Evolutionary conservation across 2,797 vertebrate species (phyloP).

Genomic region (Dermochelys coriacea): DNA sequence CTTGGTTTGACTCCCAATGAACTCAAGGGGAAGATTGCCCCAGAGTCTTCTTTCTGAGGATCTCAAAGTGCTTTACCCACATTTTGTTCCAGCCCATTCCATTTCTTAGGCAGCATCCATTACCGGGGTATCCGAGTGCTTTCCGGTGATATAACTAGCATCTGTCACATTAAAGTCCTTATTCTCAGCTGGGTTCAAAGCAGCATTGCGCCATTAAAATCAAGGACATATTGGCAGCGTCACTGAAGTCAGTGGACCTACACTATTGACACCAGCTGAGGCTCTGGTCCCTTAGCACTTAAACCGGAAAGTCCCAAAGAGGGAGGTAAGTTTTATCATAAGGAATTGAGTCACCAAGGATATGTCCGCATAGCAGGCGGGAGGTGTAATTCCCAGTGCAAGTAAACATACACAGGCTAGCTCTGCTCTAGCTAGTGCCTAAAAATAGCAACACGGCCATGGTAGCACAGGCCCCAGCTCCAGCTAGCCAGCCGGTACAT

Average conservation of each 20-base stretch:
- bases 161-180: not conserved
- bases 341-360: not conserved
- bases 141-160: no score
- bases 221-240: no score
- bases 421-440: not conserved
- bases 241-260: not conserved
- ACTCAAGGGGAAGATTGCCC: not conserved
- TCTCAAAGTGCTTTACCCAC: not conserved
- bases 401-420: no score
- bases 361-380: no score
- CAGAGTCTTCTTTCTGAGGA: not conserved
- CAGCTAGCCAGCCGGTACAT: not conserved
- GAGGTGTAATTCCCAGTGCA: no score
- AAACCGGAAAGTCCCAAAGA: not conserved
- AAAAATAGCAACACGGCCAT: no score
- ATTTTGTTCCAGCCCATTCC: not conserved
- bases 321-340: not conserved
- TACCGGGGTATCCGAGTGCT: no score
- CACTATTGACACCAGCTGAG: not conserved
- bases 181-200: not conserved
- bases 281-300: not conserved
- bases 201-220: no score
- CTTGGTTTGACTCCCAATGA: not conserved
- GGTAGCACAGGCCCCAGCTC: no score
- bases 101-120: no score